Conservation (phyloP, 2,888 invertebrate species). For the Antheraea yamamai region DNA sequence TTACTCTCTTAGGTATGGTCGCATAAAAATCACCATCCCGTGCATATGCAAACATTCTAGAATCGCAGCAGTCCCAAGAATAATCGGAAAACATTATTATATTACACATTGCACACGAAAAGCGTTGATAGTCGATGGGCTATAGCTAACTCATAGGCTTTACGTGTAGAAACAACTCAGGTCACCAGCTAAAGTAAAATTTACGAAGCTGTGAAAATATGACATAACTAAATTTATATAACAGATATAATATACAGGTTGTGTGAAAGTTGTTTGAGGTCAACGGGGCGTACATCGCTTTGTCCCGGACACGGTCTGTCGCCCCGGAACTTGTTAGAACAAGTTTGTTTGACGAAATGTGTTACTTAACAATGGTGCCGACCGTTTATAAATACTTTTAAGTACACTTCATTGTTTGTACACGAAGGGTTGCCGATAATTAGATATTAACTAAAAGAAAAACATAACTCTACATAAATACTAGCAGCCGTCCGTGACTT, state of each 20-base stretch:
- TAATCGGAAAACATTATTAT: too few species aligned
- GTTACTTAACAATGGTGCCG: not conserved
- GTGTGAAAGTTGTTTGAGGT: slow-evolving; percentile 3
- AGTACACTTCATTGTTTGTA: not conserved
- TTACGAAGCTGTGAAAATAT: not conserved
- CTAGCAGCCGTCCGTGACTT: too few species aligned
- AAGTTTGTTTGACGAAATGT: slow-evolving; percentile 14
- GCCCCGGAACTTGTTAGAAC: slow-evolving; percentile 7
- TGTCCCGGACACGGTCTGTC: slow-evolving; percentile 13
- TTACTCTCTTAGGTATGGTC: too few species aligned
- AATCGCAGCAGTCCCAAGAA: too few species aligned
- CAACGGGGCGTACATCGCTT: slow-evolving; percentile 4
- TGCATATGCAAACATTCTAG: too few species aligned
- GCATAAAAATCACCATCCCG: too few species aligned
- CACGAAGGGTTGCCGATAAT: not conserved
- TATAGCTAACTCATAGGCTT: too few species aligned
- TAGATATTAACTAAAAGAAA: not conserved
- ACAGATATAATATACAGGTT: too few species aligned
- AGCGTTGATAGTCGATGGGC: too few species aligned
- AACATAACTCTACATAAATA: too few species aligned
- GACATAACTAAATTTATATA: not conserved
- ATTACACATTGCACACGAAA: too few species aligned
- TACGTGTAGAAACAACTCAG: too few species aligned
- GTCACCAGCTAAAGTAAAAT: not conserved
- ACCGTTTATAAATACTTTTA: not conserved